These are phyloP conservation scores for Sebastes vulpes DNA, from an alignment of 2,797 vertebrate genomes.

Conservation along the genomic window DNA sequence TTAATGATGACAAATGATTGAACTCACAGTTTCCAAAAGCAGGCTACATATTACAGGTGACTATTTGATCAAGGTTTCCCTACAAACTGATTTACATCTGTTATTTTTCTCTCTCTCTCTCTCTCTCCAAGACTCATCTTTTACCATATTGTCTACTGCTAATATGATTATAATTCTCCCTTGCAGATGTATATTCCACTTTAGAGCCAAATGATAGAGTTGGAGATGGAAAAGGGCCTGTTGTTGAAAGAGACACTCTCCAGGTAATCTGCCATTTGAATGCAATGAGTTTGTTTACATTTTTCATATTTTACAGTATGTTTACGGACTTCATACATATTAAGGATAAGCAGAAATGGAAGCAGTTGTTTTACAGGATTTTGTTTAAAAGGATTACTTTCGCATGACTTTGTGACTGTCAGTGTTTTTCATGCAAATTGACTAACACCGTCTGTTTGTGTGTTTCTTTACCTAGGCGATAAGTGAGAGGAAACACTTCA, in stretches of 20 bases:
- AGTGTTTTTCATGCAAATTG: constrained; percentile 21
- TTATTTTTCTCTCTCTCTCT: not conserved
- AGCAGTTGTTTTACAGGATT: not conserved
- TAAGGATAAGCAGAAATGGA: not conserved
- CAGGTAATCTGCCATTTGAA: constrained; percentile 84
- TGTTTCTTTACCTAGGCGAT: constrained; percentile 90
- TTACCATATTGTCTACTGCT: not conserved
- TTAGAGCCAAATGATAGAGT: constrained; percentile 92
- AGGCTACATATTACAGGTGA: not conserved
- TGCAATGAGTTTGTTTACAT: not conserved
- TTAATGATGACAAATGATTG: not conserved
- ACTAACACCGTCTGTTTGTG: constrained; percentile 17
- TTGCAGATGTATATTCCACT: constrained; percentile 92
- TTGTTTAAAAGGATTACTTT: not conserved
- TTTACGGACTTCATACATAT: not conserved
- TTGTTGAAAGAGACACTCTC: constrained; percentile 91
- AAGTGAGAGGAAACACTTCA: constrained; percentile 96
- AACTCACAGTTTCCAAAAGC: not conserved
- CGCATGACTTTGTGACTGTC: not conserved
- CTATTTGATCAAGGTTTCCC: fast-evolving
- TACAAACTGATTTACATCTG: not conserved
- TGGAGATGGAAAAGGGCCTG: constrained; percentile 87
- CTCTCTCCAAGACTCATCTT: not conserved
- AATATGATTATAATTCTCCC: constrained; percentile 3
- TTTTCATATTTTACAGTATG: not conserved